Conservation (phyloP, 2,888 invertebrate species). For the Deilephila porcellus region DNA sequence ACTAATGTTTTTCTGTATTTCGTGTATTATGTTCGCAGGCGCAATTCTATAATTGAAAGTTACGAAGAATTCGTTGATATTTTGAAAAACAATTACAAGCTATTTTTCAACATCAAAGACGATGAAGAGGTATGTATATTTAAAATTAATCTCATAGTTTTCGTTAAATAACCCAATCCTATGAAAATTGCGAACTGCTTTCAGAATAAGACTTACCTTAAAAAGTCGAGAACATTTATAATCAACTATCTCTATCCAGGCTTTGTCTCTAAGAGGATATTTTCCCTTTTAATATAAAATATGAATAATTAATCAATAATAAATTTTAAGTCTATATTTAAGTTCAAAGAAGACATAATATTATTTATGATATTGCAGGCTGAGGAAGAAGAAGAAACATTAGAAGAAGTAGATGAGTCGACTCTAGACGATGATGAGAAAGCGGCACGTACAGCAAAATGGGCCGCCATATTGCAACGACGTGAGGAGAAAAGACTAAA, state of each 20-base stretch:
- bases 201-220: too few species aligned
- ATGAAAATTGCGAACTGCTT: too few species aligned
- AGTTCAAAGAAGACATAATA: background rate
- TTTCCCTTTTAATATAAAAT: background rate
- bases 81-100: constrained; percentile 87
- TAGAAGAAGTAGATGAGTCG: constrained; percentile 75
- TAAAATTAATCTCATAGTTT: background rate
- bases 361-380: constrained; percentile 45
- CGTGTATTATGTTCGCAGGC: constrained; percentile 51
- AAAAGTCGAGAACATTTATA: too few species aligned
- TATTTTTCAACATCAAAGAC: constrained; percentile 87
- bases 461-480: constrained; percentile 53
- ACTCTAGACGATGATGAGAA: constrained; percentile 75
- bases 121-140: constrained; percentile 66
- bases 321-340: background rate
- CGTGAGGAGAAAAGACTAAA: constrained; percentile 61
- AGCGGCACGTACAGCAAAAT: constrained; percentile 60
- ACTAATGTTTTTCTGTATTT: background rate
- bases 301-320: too few species aligned
- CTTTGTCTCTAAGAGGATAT: background rate
- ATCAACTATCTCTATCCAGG: too few species aligned
- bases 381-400: constrained; percentile 61
- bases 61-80: constrained; percentile 84
- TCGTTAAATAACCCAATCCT: too few species aligned
- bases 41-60: constrained; percentile 74